Base-by-base conservation (phyloP, 2,113 vertebrate species). In the Cynopterus brachyotis region DNA sequence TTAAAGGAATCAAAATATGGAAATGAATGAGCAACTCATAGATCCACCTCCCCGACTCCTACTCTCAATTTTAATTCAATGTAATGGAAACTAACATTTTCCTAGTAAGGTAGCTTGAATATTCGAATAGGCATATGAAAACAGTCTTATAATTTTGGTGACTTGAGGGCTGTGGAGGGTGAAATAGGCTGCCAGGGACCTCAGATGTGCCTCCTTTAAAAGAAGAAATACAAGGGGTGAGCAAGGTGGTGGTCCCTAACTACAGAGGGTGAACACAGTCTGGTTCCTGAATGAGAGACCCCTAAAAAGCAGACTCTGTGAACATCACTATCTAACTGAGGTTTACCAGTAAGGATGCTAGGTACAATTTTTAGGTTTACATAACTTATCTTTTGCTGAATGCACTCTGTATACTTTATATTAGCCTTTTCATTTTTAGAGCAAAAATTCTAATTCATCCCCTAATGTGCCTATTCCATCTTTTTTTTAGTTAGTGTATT, bases 1-100 rank as follows among this genome's bases (percentile, higher is more conserved):
- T 66, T 70, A 70, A 72, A 85, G 80, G 95, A 91, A 93, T 10
- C 55, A 30, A 91, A 83, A 90, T 37, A 22, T 70, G 59, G 89
- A 95, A 87, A 93, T 66, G 81, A 95, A 85, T 20, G 35, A 69
- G 50, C n/a, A 35, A 53, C 50, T 76, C 37, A 26, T 8, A 9
- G 59, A 32, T 1, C 16, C 3, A 45, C 40, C 5, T 64, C 28
- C 13, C 19, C 22, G 7, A 24, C 7, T 60, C 16, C 24, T 50
- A 42, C 16, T 64, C 37, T 53, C 4, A 80, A 92, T 50, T 66
- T 87, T 50, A 82, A 75, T 50, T 86, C n/a, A 73, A 67, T 72
- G 50, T 42, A 16, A 84, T 15, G 9, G 37, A 85, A 95, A 75
- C 53, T 35, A 81, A 17, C 22, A 55, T 94, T 86, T 83, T 3